phyloP scores from a whole-genome alignment of 2,113 vertebrate genomes.

The Myotis lucifugus region DNA sequence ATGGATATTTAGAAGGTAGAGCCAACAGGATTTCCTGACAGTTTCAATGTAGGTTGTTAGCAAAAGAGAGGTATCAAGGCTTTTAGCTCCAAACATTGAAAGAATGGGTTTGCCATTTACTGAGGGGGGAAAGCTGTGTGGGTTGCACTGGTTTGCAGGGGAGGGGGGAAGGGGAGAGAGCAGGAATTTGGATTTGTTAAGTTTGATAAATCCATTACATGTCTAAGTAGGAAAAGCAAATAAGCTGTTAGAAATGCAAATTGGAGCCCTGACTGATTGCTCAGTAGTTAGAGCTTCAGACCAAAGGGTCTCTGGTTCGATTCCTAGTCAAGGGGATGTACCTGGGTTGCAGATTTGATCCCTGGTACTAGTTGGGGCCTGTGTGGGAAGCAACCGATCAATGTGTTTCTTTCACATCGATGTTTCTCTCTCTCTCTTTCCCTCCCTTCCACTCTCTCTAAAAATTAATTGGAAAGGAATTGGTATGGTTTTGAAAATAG shows the following conservation, averaged over 20 bases:
- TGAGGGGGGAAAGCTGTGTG: neutral
- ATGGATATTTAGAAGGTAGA: neutral
- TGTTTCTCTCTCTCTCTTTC: too few relatives aligned
- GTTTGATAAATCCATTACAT: neutral
- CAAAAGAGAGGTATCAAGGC: neutral
- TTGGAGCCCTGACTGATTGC: neutral
- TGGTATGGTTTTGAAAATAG: too few relatives aligned
- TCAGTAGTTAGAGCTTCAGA: too few relatives aligned
- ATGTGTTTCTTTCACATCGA: too few relatives aligned
- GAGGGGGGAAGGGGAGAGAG: neutral
- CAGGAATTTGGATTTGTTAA: neutral
- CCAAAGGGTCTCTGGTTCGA: too few relatives aligned
- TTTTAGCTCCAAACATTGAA: neutral
- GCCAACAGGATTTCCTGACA: neutral
- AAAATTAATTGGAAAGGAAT: too few relatives aligned
- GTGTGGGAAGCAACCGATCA: too few relatives aligned
- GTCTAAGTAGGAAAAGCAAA: neutral
- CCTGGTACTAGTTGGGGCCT: too few relatives aligned
- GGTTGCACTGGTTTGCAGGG: neutral
- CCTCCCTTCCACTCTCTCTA: too few relatives aligned
- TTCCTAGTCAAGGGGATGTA: too few relatives aligned
- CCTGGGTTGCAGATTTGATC: too few relatives aligned
- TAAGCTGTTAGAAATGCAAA: neutral
- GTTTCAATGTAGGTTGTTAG: neutral
- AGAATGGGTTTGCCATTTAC: neutral